Percentiles rank a stretch among this genome's conserved stretches.
Conservation (phyloP, 30 jellyfish, hydroid and myxozoan species). For the Rhopilema esculentum region DNA sequence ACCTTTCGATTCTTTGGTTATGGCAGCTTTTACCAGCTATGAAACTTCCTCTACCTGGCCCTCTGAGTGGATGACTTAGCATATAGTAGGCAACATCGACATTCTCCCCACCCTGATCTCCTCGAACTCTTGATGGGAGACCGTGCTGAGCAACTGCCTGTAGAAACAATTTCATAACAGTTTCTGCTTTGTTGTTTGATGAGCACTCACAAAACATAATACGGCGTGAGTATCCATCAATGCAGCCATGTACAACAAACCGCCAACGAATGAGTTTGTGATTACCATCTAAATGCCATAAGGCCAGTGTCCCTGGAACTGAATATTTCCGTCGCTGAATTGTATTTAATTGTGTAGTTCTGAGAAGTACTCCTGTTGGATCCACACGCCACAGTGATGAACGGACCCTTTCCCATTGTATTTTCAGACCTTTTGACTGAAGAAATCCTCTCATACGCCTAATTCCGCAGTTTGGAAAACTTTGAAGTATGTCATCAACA, state of each 20-base stretch:
- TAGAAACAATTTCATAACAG: conserved; percentile 5
- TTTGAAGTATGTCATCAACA: conserved; percentile 9
- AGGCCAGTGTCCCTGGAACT: conserved; percentile 1
- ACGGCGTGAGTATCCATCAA: conserved; percentile 44
- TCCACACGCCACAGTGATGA: conserved; percentile 63
- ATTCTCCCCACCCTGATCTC: conserved; percentile 56
- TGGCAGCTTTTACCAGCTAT: conserved; percentile 64
- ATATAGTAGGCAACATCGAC: conserved; percentile 52
- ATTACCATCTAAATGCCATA: conserved; percentile 41
- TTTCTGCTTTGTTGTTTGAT: conserved; percentile 25
- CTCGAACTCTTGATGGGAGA: conserved; percentile 52
- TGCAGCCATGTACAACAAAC: conserved; percentile 52
- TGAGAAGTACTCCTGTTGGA: conserved; percentile 58
- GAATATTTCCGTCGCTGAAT: conserved; percentile 20
- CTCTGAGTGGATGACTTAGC: conserved; percentile 40
- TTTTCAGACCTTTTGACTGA: conserved; percentile 28
- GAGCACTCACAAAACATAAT: conserved; percentile 19
- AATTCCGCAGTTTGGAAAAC: conserved; percentile 67
- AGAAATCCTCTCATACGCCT: conserved; percentile 69
- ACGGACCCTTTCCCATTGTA: conserved; percentile 53
- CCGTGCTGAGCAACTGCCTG: conserved; percentile 17
- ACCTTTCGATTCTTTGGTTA: conserved; percentile 58
- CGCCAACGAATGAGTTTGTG: conserved; percentile 55
- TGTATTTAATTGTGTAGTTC: conserved; percentile 43
- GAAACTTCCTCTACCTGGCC: conserved; percentile 60